These are phyloP conservation scores for Siphonodentalium dalli DNA, from an alignment of 2,888 invertebrate species.

Conservation along the genomic window DNA sequence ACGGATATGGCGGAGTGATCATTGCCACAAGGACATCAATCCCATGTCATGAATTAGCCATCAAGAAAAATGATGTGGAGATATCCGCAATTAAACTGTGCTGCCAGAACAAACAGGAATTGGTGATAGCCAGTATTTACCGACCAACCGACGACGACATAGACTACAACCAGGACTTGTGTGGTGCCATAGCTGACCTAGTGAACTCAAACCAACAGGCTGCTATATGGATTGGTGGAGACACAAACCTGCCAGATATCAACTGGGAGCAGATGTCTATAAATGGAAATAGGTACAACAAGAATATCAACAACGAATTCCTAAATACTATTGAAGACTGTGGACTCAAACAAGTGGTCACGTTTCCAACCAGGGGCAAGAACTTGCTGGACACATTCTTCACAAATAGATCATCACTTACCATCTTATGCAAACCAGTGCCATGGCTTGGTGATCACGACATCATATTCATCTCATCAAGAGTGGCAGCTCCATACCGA, in stretches of 20 bases:
- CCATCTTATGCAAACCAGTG: not conserved
- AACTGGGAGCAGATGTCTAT: not conserved
- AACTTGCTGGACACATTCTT: conserved; percentile 12
- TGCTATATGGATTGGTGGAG: conserved; percentile 12
- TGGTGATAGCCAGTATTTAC: too few relatives aligned
- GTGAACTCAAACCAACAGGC: not conserved
- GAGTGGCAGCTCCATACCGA: too few relatives aligned
- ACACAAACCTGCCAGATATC: conserved; percentile 15
- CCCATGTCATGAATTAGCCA: too few relatives aligned
- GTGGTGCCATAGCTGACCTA: not conserved
- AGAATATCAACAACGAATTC: conserved; percentile 13
- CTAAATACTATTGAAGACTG: conserved; percentile 9
- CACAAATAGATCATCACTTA: conserved; percentile 8
- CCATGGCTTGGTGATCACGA: conserved; percentile 19
- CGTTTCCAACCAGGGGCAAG: conserved; percentile 9
- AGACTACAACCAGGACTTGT: conserved; percentile 1
- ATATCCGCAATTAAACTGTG: too few relatives aligned
- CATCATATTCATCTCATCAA: conserved; percentile 2
- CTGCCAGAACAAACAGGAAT: too few relatives aligned
- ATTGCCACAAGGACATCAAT: too few relatives aligned
- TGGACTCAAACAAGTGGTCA: conserved; percentile 13
- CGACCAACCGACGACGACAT: conserved; percentile 4
- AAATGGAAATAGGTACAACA: not conserved
- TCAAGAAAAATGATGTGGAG: too few relatives aligned
- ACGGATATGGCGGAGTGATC: too few relatives aligned